These are phyloP conservation scores for Panonychus citri DNA, from an alignment of 1,140 invertebrate species.

Conservation along the genomic window DNA sequence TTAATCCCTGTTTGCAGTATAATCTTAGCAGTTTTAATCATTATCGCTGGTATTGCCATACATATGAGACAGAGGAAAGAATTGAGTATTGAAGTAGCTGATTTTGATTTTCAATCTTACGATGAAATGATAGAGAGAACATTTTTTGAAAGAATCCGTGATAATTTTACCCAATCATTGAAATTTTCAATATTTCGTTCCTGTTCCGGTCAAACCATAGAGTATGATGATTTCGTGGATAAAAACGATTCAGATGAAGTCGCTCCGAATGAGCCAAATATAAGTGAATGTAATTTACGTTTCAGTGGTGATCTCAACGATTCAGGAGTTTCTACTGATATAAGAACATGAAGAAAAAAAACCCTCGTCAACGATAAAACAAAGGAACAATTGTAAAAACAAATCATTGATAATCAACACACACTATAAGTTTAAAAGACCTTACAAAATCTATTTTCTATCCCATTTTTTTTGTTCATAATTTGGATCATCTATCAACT, in stretches of 20 bases:
- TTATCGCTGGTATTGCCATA: slow-evolving; percentile 60
- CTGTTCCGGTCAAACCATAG: background rate
- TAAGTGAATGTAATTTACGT: background rate
- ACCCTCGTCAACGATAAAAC: too few species aligned
- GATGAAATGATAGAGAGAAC: slow-evolving; percentile 59
- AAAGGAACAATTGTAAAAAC: too few species aligned
- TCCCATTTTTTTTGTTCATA: too few species aligned
- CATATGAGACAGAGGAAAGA: slow-evolving; percentile 26
- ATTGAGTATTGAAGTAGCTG: slow-evolving; percentile 54
- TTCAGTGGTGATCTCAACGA: background rate
- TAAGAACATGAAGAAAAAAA: too few species aligned
- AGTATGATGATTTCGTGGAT: background rate
- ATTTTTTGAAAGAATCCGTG: slow-evolving; percentile 36
- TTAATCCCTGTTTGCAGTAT: slow-evolving; percentile 55
- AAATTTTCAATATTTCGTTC: background rate
- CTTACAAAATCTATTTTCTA: too few species aligned
- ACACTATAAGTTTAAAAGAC: too few species aligned
- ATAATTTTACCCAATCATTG: background rate
- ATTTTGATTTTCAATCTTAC: slow-evolving; percentile 57
- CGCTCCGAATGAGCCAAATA: background rate
- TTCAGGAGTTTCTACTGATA: background rate
- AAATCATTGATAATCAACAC: too few species aligned
- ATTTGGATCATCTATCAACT: too few species aligned
- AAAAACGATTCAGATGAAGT: too few species aligned
- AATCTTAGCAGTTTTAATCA: slow-evolving; percentile 45